These are phyloP conservation scores for Myotis myotis DNA, from an alignment of 2,797 vertebrate species.

Conservation along the genomic window DNA sequence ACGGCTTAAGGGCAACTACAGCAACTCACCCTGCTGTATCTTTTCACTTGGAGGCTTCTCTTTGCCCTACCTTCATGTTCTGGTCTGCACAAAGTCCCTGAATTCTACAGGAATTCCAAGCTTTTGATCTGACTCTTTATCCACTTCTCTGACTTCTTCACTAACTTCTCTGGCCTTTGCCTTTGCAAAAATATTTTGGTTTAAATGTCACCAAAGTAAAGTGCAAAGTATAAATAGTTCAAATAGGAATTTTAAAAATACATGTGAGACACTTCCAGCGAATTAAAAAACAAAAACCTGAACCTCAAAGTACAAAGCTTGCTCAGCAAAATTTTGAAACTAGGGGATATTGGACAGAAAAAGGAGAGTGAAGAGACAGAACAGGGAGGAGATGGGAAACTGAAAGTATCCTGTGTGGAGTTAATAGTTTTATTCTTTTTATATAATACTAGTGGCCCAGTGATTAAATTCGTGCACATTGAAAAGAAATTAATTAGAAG, in stretches of 20 bases:
- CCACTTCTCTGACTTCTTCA: background rate
- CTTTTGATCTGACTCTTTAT: background rate
- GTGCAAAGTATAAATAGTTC: background rate
- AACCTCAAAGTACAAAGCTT: background rate
- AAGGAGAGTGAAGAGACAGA: background rate
- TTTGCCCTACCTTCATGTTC: background rate
- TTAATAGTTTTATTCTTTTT: background rate
- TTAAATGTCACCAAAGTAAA: background rate
- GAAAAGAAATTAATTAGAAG: no score
- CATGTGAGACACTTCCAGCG: background rate
- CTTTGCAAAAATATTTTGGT: background rate
- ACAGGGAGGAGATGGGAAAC: background rate
- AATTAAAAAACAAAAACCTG: background rate
- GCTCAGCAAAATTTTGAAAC: background rate
- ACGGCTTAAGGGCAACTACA: background rate
- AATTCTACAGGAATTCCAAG: background rate
- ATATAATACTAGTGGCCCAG: background rate
- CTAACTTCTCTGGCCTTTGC: background rate
- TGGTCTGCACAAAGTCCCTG: background rate
- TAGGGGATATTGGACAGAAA: background rate
- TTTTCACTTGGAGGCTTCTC: background rate
- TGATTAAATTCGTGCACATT: no score
- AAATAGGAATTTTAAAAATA: background rate
- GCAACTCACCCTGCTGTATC: fast-evolving
- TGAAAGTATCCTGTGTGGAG: background rate